These are phyloP conservation scores for Apostichopus californicus DNA, from an alignment of 35 echinoderm and acorn worm species.

Conservation along the genomic window DNA sequence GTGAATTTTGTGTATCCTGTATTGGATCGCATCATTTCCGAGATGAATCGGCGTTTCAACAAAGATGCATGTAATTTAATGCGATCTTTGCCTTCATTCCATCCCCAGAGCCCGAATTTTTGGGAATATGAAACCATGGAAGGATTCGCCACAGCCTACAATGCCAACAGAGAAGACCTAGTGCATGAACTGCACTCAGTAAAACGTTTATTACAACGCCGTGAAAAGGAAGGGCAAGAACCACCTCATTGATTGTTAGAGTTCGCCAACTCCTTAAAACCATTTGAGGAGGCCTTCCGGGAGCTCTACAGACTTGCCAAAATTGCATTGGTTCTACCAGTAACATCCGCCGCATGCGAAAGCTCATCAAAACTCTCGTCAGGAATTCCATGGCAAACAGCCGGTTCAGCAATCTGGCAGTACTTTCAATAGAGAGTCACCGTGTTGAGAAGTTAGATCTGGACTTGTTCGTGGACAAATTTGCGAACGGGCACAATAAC, in stretches of 20 bases:
- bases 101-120: constrained; percentile 41
- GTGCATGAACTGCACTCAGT: constrained; percentile 42
- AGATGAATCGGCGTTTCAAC: constrained; percentile 55
- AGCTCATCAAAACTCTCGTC: constrained; percentile 48
- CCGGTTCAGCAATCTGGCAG: constrained; percentile 49
- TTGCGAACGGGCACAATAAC: not conserved
- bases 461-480: not conserved
- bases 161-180: constrained; percentile 52
- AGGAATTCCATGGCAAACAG: constrained; percentile 59
- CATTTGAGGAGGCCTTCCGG: constrained; percentile 50
- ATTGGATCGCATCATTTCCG: constrained; percentile 56
- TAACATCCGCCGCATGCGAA: constrained; percentile 52
- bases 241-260: constrained; percentile 34
- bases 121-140: constrained; percentile 39
- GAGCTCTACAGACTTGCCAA: constrained; percentile 60
- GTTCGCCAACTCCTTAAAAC: constrained; percentile 51
- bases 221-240: constrained; percentile 25
- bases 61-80: constrained; percentile 50
- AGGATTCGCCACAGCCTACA: constrained; percentile 17
- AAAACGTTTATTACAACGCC: constrained; percentile 53
- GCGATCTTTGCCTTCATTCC: constrained; percentile 46
- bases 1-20: constrained; percentile 55
- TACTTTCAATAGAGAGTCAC: constrained; percentile 30
- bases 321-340: constrained; percentile 50
- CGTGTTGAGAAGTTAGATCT: constrained; percentile 32